Conservation (phyloP, 1,140 invertebrate species). For the Pseudomyrmex flavicornis region DNA sequence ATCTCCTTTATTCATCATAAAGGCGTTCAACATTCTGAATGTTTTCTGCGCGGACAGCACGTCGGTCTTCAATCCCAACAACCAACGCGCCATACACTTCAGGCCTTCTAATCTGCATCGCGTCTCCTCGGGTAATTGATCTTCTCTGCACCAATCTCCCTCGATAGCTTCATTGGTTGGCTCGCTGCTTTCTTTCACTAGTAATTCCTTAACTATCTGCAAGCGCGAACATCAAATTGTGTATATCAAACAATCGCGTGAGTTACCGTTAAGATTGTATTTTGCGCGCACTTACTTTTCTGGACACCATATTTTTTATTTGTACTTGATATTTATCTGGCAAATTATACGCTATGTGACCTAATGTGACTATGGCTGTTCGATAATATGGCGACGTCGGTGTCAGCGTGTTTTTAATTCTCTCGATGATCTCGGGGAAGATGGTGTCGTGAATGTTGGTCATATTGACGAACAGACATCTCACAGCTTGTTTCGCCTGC, state of each 20-base stretch:
- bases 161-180: constrained; percentile 84
- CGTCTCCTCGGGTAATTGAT: constrained; percentile 95
- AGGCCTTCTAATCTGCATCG: constrained; percentile 97
- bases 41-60: constrained; percentile 96
- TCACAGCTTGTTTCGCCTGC: constrained; percentile 98
- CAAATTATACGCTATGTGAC: constrained; percentile 96
- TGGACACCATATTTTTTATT: constrained; percentile 97
- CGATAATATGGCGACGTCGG: constrained; percentile 94
- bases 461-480: constrained; percentile 95
- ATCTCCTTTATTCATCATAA: constrained; percentile 95
- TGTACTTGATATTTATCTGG: constrained; percentile 94
- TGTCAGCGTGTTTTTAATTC: constrained; percentile 90
- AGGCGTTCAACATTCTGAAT: constrained; percentile 95
- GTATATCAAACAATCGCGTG: background rate
- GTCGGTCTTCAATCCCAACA: constrained; percentile 95
- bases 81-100: constrained; percentile 98
- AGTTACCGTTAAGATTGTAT: background rate
- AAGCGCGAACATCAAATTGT: constrained; percentile 61
- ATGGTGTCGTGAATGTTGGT: constrained; percentile 92
- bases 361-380: constrained; percentile 96
- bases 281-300: constrained; percentile 88
- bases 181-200: constrained; percentile 92
- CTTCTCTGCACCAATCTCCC: constrained; percentile 94
- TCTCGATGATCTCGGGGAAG: constrained; percentile 95
- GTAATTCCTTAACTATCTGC: constrained; percentile 96